Evolutionary conservation across 2,888 invertebrate genomes (phyloP).

Genomic region (Agrochola macilenta): DNA sequence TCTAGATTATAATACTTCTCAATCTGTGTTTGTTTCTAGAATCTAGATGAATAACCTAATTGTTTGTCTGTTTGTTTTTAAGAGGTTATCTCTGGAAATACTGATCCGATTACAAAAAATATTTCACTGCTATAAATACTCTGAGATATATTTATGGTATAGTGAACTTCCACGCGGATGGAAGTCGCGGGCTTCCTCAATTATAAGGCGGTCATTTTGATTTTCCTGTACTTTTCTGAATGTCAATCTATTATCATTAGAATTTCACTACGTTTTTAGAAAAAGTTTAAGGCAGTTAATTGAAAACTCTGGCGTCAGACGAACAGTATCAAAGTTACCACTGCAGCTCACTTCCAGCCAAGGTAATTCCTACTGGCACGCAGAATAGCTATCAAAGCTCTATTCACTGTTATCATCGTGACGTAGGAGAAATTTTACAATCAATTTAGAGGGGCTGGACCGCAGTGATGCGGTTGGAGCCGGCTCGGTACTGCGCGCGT

Average conservation of each 20-base stretch:
- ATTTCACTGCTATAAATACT: too few relatives aligned
- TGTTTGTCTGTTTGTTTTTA: too few relatives aligned
- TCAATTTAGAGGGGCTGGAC: constrained; percentile 34
- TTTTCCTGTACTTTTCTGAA: not conserved
- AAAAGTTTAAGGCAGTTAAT: too few relatives aligned
- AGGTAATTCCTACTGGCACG: not conserved
- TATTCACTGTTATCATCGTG: not conserved
- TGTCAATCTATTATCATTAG: not conserved
- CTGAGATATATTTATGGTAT: too few relatives aligned
- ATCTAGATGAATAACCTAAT: too few relatives aligned
- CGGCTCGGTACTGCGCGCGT: constrained; percentile 23
- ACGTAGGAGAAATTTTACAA: constrained; percentile 17
- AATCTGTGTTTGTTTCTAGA: too few relatives aligned
- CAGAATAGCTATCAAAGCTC: constrained; percentile 5
- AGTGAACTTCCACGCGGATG: too few relatives aligned
- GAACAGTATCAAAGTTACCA: not conserved
- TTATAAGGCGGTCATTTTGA: not conserved
- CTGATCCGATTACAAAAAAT: too few relatives aligned
- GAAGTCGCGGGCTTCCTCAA: not conserved
- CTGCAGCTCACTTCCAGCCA: too few relatives aligned
- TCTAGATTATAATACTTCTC: too few relatives aligned
- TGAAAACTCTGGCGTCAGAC: too few relatives aligned
- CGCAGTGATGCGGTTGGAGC: constrained; percentile 27
- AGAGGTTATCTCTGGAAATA: too few relatives aligned
- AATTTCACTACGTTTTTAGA: not conserved